Conservation (phyloP, 2,797 vertebrate species). For the Tragelaphus eurycerus region DNA sequence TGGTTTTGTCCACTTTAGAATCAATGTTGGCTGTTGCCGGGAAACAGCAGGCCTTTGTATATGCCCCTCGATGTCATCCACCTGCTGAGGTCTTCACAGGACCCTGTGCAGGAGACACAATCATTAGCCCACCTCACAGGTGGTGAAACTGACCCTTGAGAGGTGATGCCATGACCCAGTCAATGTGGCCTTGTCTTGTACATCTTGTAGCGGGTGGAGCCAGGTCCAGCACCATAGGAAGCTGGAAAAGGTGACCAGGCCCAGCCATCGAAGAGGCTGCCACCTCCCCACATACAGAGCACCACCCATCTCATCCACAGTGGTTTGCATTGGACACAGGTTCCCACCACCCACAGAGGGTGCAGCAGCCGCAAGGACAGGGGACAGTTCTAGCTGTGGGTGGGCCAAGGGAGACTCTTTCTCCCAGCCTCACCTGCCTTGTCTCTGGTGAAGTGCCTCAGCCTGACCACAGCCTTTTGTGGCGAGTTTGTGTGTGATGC, state of each 20-base stretch:
- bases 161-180: neutral
- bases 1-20: neutral
- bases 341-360: neutral
- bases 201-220: neutral
- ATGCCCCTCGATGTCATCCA: neutral
- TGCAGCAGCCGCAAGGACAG: neutral
- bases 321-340: neutral
- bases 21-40: rapidly evolving
- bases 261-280: neutral
- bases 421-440: neutral
- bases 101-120: neutral
- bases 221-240: neutral
- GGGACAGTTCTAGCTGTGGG: neutral
- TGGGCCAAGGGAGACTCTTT: neutral
- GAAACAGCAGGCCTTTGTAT: neutral
- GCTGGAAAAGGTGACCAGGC: neutral
- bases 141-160: neutral
- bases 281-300: neutral
- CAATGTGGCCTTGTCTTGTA: neutral
- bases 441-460: neutral
- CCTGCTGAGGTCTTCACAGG: neutral
- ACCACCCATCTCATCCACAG: neutral
- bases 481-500: neutral
- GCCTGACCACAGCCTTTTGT: rapidly evolving
- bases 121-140: neutral